Evolutionary conservation across 1,140 invertebrate genomes (phyloP).

Genomic region (Oppia nitens): DNA sequence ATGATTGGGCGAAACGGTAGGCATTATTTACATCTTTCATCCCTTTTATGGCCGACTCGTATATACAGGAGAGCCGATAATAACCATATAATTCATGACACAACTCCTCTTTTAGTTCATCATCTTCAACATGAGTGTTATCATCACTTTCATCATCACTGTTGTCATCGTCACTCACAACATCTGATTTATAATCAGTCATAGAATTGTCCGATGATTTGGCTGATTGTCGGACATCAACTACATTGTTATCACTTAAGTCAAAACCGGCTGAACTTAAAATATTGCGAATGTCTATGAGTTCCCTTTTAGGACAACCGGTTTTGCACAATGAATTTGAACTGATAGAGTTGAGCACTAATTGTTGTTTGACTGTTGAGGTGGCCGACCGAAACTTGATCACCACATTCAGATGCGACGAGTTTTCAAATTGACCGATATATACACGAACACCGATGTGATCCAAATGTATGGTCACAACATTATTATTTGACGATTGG

Average conservation of each 20-base stretch:
- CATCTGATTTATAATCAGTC: neutral
- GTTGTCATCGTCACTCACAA: neutral
- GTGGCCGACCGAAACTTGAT: constrained; percentile 7
- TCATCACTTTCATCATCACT: constrained; percentile 9
- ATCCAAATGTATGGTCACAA: constrained; percentile 7
- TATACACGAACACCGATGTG: constrained; percentile 9
- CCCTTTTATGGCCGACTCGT: constrained; percentile 8
- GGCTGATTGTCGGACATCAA: neutral
- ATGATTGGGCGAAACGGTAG: constrained; percentile 1
- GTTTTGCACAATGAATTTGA: constrained; percentile 6
- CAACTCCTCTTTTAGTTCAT: neutral
- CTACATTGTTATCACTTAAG: neutral
- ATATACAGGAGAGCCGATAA: constrained; percentile 10
- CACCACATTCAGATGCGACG: constrained; percentile 11
- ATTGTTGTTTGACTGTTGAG: constrained; percentile 1
- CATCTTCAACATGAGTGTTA: neutral
- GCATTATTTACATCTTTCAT: neutral
- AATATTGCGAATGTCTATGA: neutral
- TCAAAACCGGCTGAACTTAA: neutral
- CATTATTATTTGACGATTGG: neutral
- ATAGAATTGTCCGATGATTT: neutral
- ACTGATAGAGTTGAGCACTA: constrained; percentile 12
- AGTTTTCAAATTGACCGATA: constrained; percentile 3
- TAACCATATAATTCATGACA: neutral
- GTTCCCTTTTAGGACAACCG: constrained; percentile 9